These are phyloP conservation scores for Stegodyphus dumicola DNA, from an alignment of 1,140 invertebrate genomes.

Conservation along the genomic window DNA sequence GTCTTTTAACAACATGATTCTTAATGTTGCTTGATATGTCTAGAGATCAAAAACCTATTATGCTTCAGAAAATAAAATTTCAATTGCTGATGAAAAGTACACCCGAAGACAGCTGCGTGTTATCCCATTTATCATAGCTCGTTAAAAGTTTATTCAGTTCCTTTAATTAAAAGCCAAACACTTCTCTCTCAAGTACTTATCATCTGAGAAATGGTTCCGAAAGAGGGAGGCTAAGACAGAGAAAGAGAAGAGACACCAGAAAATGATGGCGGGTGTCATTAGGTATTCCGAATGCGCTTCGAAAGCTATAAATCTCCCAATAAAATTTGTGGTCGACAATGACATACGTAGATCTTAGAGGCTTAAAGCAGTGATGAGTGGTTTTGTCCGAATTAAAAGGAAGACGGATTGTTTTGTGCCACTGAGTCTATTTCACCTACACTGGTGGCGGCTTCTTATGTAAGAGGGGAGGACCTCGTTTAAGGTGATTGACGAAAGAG, in stretches of 20 bases:
- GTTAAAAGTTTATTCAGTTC: too few species aligned
- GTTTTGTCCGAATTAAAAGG: conserved; percentile 26
- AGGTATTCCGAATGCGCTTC: conserved; percentile 7
- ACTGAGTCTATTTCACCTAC: conserved; percentile 12
- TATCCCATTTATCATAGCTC: not conserved
- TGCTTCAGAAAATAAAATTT: too few species aligned
- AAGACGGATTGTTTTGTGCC: conserved; percentile 30
- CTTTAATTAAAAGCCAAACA: too few species aligned
- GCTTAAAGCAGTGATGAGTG: conserved; percentile 41
- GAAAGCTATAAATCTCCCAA: conserved; percentile 20
- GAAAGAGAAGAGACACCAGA: not conserved
- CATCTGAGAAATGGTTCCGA: not conserved
- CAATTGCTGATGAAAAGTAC: too few species aligned
- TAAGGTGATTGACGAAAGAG: not conserved
- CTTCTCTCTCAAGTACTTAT: not conserved
- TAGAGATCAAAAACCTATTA: too few species aligned
- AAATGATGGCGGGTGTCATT: conserved; percentile 18
- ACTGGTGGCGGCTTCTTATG: not conserved
- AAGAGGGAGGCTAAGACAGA: not conserved
- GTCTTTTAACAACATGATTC: too few species aligned
- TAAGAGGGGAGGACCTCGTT: not conserved
- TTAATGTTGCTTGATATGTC: too few species aligned
- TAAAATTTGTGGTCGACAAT: conserved; percentile 28
- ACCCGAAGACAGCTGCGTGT: not conserved
- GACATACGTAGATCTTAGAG: conserved; percentile 14